These are phyloP conservation scores for Ptychoptera contaminata DNA, from an alignment of 2,888 invertebrate species.

Conservation along the genomic window DNA sequence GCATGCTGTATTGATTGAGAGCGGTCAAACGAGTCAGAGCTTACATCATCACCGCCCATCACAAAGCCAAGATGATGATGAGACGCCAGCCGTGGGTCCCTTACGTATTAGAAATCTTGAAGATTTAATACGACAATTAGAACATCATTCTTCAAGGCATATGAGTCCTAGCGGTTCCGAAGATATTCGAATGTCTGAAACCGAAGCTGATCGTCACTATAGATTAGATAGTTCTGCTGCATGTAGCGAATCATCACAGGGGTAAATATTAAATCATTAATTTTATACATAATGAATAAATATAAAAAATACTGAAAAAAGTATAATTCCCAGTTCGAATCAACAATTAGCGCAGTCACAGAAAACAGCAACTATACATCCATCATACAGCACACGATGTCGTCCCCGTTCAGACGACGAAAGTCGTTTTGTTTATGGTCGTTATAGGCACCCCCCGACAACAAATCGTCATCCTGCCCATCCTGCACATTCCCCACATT, in stretches of 20 bases:
- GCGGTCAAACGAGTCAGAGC: constrained; percentile 16
- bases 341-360: constrained; percentile 34
- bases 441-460: constrained; percentile 38
- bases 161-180: constrained; percentile 86
- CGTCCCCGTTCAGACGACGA: constrained; percentile 51
- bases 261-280: constrained; percentile 32
- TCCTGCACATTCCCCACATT: constrained; percentile 25
- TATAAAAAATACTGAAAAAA: too few species aligned
- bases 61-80: constrained; percentile 52
- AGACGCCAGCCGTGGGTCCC: constrained; percentile 65
- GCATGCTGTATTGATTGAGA: constrained; percentile 36
- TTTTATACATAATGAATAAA: too few species aligned
- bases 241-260: constrained; percentile 58
- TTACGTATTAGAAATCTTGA: constrained; percentile 81
- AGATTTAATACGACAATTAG: constrained; percentile 75
- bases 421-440: constrained; percentile 57
- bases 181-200: constrained; percentile 70
- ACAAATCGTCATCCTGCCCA: constrained; percentile 40
- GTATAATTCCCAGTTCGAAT: constrained; percentile 23
- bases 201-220: constrained; percentile 77
- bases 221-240: constrained; percentile 59
- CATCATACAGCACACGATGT: constrained; percentile 39
- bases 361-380: constrained; percentile 34
- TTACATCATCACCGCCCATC: constrained; percentile 31
- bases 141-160: constrained; percentile 71